These are phyloP conservation scores for Lithobates pipiens DNA, from an alignment of 2,797 vertebrate species.

Conservation along the genomic window DNA sequence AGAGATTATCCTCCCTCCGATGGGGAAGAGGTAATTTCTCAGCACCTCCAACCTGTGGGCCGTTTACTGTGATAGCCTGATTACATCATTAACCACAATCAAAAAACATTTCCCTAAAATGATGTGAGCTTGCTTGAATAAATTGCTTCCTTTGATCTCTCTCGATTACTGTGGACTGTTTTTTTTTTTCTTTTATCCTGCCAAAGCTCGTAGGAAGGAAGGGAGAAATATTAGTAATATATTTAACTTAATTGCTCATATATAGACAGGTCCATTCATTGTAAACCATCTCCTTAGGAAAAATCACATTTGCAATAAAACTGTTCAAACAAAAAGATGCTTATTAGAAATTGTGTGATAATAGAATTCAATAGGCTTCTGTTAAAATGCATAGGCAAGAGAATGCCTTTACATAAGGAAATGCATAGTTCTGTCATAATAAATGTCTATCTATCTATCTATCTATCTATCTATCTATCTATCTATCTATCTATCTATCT, in stretches of 20 bases:
- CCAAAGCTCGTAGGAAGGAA: slow-evolving; percentile 44
- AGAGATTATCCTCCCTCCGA: slow-evolving; percentile 68
- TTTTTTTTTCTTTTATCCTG: slow-evolving; percentile 59
- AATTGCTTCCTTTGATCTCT: slow-evolving; percentile 82
- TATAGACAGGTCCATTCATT: slow-evolving; percentile 40
- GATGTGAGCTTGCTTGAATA: slow-evolving; percentile 78
- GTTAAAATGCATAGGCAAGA: neutral
- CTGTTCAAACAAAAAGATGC: slow-evolving; percentile 37
- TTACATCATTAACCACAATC: slow-evolving; percentile 85
- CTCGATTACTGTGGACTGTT: slow-evolving; percentile 77
- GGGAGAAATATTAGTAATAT: slow-evolving; percentile 53
- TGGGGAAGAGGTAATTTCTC: slow-evolving; percentile 70
- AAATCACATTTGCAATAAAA: slow-evolving; percentile 46
- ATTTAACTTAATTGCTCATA: slow-evolving; percentile 56
- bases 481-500: too few species aligned
- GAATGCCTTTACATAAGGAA: neutral
- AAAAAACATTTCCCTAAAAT: slow-evolving; percentile 79
- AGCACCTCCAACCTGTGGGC: slow-evolving; percentile 74
- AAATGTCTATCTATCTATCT: neutral
- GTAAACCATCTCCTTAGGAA: slow-evolving; percentile 44
- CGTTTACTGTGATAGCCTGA: slow-evolving; percentile 76
- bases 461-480: too few species aligned
- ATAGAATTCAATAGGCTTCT: slow-evolving; percentile 8
- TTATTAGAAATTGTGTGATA: neutral
- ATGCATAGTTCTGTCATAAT: neutral